These are phyloP conservation scores for Orestias chungarensis DNA, from an alignment of 2,797 vertebrate genomes.

Conservation along the genomic window DNA sequence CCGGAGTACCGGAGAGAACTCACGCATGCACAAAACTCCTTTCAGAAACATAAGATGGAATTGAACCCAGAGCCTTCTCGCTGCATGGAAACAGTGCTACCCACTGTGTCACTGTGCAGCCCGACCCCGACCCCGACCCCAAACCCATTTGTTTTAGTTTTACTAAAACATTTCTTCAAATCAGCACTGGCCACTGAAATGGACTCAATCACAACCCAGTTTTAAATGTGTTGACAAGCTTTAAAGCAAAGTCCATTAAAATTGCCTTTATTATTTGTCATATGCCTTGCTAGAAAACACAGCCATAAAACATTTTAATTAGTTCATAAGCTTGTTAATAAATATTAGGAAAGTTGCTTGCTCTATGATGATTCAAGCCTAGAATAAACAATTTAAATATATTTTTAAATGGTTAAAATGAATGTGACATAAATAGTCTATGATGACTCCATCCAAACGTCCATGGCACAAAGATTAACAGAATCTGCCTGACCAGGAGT, in stretches of 20 bases:
- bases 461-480: conserved; percentile 5
- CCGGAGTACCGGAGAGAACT: too few species aligned
- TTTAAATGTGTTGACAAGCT: background rate
- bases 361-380: background rate
- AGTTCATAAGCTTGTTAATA: background rate
- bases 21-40: too few species aligned
- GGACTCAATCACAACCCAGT: background rate
- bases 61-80: too few species aligned
- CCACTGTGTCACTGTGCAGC: too few species aligned
- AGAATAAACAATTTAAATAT: background rate
- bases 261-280: background rate
- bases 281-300: background rate
- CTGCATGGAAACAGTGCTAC: too few species aligned
- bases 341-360: background rate
- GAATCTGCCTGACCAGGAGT: conserved; percentile 58
- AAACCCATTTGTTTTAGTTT: background rate
- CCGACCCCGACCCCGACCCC: too few species aligned
- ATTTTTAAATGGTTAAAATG: background rate
- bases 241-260: background rate
- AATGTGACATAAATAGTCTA: background rate
- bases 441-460: background rate
- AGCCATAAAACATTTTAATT: background rate
- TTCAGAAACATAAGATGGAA: too few species aligned
- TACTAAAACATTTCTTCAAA: background rate
- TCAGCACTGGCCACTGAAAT: background rate